These are phyloP conservation scores for Chalcosyrphus nemorum DNA, from an alignment of 2,888 invertebrate species.

Conservation along the genomic window DNA sequence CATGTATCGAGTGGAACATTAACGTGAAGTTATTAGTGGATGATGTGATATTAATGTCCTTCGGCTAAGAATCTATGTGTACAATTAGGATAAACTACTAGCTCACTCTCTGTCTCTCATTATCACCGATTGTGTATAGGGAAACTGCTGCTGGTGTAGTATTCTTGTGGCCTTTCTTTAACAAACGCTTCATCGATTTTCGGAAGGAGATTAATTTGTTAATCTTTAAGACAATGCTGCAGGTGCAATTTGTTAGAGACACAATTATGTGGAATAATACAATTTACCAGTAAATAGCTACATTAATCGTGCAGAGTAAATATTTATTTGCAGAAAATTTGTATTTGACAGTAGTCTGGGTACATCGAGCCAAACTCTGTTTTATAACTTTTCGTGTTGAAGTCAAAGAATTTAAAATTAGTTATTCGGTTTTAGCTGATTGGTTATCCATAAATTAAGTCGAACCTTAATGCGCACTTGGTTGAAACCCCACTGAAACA, in stretches of 20 bases:
- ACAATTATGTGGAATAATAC: conserved; percentile 33
- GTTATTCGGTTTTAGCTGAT: too few relatives aligned
- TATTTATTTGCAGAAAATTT: too few relatives aligned
- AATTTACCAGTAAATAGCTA: neutral
- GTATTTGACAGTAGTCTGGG: too few relatives aligned
- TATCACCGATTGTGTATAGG: conserved; percentile 7
- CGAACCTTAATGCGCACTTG: too few relatives aligned
- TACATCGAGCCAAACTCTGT: too few relatives aligned
- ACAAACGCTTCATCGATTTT: conserved; percentile 47
- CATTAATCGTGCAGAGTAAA: too few relatives aligned
- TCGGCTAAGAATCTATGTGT: conserved; percentile 50
- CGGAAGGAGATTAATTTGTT: conserved; percentile 50
- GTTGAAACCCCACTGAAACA: too few relatives aligned
- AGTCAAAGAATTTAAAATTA: too few relatives aligned
- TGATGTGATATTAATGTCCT: conserved; percentile 65
- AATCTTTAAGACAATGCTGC: conserved; percentile 59
- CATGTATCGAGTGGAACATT: conserved; percentile 61
- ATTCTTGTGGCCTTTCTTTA: conserved; percentile 19
- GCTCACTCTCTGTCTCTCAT: neutral
- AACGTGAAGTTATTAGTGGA: conserved; percentile 67
- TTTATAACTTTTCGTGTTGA: too few relatives aligned
- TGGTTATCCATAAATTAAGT: too few relatives aligned
- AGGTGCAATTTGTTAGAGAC: conserved; percentile 46
- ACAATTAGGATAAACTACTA: conserved; percentile 6
- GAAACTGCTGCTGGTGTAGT: neutral